Percentiles rank a stretch among this genome's conserved stretches.
Conservation (phyloP, 2,888 invertebrate genomes). For the Mythimna vitellina region DNA sequence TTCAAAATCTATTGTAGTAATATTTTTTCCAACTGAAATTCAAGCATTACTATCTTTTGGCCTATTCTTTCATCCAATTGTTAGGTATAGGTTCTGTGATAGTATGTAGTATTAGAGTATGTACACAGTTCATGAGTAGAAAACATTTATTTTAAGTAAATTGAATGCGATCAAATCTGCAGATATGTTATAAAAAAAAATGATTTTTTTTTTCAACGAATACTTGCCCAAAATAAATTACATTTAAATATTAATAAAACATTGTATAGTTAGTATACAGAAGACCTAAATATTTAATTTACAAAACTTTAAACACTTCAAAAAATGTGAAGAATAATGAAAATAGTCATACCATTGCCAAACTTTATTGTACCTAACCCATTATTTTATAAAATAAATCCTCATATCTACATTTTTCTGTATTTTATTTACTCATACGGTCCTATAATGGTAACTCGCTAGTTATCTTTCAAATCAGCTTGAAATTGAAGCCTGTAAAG, state of each 20-base stretch:
- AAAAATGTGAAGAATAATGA: conserved; percentile 22
- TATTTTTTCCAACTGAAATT: neutral
- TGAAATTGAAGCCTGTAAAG: conserved; percentile 12
- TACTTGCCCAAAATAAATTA: neutral
- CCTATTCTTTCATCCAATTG: neutral
- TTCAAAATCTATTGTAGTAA: neutral
- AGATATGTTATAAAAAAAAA: neutral
- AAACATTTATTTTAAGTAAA: neutral
- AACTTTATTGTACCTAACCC: neutral
- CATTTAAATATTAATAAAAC: conserved; percentile 17
- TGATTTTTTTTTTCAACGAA: neutral
- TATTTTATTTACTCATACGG: neutral
- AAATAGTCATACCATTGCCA: conserved; percentile 1
- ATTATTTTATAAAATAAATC: conserved; percentile 3
- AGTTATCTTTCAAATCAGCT: conserved; percentile 1
- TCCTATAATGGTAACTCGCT: neutral
- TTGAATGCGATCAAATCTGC: neutral
- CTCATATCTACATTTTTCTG: neutral
- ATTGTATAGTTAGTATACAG: conserved; percentile 18
- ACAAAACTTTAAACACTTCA: conserved; percentile 34
- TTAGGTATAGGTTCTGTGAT: neutral
- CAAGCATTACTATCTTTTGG: conserved; percentile 8
- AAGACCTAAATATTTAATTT: conserved; percentile 9
- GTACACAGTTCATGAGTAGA: conserved; percentile 12
- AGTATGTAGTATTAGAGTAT: neutral